Conservation (phyloP, 2,797 vertebrate species). For the Lagodon rhomboides region DNA sequence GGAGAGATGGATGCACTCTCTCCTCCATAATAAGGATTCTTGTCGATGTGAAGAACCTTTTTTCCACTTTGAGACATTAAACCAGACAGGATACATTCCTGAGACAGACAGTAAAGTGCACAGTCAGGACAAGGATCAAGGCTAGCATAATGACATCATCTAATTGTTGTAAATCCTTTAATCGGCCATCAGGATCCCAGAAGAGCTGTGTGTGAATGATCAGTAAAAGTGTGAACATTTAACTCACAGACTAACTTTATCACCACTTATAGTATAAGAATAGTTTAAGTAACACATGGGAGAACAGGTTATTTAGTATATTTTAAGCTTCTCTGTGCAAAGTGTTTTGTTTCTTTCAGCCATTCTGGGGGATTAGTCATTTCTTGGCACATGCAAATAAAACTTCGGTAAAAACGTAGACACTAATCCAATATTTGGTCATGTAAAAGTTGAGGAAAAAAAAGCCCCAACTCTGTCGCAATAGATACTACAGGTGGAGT, state of each 20-base stretch:
- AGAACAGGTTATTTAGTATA: neutral
- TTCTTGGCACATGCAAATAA: neutral
- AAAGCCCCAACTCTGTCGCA: neutral
- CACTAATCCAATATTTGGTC: neutral
- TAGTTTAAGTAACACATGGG: neutral
- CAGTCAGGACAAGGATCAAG: constrained; percentile 19
- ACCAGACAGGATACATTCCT: constrained; percentile 86
- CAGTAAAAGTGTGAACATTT: neutral
- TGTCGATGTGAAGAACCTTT: constrained; percentile 86
- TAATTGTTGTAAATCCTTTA: constrained; percentile 26
- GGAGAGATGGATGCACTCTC: constrained; percentile 81
- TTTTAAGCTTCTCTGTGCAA: neutral
- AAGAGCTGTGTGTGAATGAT: neutral
- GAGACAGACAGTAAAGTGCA: constrained; percentile 32
- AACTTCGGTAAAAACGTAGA: neutral
- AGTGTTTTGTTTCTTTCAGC: neutral
- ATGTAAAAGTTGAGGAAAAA: neutral
- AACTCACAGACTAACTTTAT: neutral
- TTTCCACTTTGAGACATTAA: constrained; percentile 84
- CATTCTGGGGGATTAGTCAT: neutral
- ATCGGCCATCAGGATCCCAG: constrained; percentile 22
- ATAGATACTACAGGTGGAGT: neutral
- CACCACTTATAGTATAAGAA: neutral
- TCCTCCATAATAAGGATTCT: constrained; percentile 82
- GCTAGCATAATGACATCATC: constrained; percentile 18